phyloP scores from a whole-genome alignment of 2,797 vertebrate species.

The Microcaecilia unicolor region DNA sequence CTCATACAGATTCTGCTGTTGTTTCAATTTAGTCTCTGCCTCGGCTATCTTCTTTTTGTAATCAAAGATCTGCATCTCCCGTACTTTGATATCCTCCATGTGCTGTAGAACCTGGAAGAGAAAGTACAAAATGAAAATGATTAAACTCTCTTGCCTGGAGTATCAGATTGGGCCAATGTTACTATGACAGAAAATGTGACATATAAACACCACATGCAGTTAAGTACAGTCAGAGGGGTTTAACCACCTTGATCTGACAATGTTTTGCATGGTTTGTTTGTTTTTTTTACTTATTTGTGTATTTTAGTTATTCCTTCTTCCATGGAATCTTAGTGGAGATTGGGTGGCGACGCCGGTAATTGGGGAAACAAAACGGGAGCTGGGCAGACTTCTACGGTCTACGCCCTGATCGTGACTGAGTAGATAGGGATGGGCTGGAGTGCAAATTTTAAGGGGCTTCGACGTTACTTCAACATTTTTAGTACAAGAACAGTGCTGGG shows the following conservation, averaged over 20 bases:
- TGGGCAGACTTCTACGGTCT: no score
- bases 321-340: no score
- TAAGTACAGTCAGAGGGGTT: not conserved
- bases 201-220: not conserved
- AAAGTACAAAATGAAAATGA: slow-evolving; percentile 17
- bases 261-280: slow-evolving; percentile 1
- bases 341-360: no score
- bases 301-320: no score
- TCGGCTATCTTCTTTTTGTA: slow-evolving; percentile 80
- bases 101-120: slow-evolving; percentile 65
- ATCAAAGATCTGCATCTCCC: slow-evolving; percentile 78
- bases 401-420: no score
- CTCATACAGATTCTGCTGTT: slow-evolving; percentile 72
- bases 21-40: slow-evolving; percentile 67
- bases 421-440: no score
- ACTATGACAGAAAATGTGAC: slow-evolving; percentile 4
- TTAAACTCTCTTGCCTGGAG: slow-evolving; percentile 5
- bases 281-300: slow-evolving; percentile 3
- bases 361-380: no score
- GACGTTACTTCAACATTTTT: no score
- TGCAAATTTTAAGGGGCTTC: no score
- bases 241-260: not conserved
- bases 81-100: slow-evolving; percentile 73
- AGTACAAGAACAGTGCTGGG: no score
- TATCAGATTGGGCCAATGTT: not conserved